Base-by-base conservation (phyloP, 2,113 vertebrate genomes). In the Grallaria varia region DNA sequence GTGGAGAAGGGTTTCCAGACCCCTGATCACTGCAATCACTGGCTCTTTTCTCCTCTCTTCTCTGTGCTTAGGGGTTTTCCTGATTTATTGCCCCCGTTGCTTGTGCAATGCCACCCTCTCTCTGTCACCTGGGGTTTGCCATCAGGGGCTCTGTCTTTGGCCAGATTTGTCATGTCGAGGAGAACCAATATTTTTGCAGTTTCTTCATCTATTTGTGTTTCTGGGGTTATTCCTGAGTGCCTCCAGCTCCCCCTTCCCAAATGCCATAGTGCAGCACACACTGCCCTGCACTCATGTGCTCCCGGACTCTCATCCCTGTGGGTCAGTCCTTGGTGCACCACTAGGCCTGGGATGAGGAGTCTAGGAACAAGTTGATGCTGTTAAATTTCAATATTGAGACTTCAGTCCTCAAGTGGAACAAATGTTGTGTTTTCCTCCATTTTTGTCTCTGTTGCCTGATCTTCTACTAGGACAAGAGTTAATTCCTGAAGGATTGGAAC, bases 221-320 rank as follows among this genome's bases (percentile, higher is more conserved):
- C 30, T 67, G 82, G 56, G 24, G 7, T 69, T 84, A 12, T 4
- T 62, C 12, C 11, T 5, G 10, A n/a, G 31, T 2, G 3, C 12
- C 13, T 52, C 16, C 33, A 21, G 5, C 9, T 63, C 12, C 11
- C 84, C 10, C 64, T 67, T 6, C 18, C 27, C 40, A 58, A 37
- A 71, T 8, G 16, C 31, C 53, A 66, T 7, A 3, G 28, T 0
- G 0, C 35, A 24, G 14, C 12, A 55, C 14, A 14, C 6, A 45
- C 50, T 25, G 52, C 20, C 42, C 55, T 30, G 42, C 39, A 11
- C 6, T 3, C 0, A 12, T 7, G 14, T 5, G 0, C 1, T 0
- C 28, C 22, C 30, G 35, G 16, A 13, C 39, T 42, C 35, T 17
- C 37, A 50, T n/a, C 39, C 37, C 40, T 35, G 27, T 1, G 2